These are phyloP conservation scores for Xestoiulus laeticollis DNA, from an alignment of 2,888 invertebrate genomes.

Conservation along the genomic window DNA sequence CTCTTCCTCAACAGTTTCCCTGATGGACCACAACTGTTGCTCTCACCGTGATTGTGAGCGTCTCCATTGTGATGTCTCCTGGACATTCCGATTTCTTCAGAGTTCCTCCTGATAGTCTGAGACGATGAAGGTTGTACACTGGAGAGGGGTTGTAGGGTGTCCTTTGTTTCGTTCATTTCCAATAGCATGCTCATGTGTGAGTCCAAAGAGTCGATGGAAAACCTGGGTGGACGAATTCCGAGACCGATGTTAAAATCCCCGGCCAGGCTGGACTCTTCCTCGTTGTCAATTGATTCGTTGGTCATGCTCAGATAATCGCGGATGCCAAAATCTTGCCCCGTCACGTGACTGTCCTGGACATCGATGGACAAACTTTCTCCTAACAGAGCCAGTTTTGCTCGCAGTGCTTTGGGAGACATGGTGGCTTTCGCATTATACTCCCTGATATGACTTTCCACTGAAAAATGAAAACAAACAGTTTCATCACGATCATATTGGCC, in stretches of 20 bases:
- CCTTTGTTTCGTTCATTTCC: slow-evolving; percentile 50
- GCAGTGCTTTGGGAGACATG: slow-evolving; percentile 11
- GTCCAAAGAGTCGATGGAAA: slow-evolving; percentile 54
- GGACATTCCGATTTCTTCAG: slow-evolving; percentile 44
- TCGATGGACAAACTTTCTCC: slow-evolving; percentile 51
- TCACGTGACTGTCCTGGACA: neutral
- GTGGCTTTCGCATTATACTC: neutral
- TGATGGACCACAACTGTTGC: slow-evolving; percentile 5
- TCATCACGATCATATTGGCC: neutral
- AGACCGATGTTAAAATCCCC: slow-evolving; percentile 53
- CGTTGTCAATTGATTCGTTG: slow-evolving; percentile 53
- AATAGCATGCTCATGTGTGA: slow-evolving; percentile 46
- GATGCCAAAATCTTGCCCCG: slow-evolving; percentile 53
- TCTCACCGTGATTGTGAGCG: slow-evolving; percentile 50
- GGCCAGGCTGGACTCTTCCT: slow-evolving; percentile 54
- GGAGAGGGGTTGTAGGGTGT: slow-evolving; percentile 27
- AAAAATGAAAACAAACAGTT: neutral
- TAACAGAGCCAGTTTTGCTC: slow-evolving; percentile 36
- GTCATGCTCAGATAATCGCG: slow-evolving; percentile 50
- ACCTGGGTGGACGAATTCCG: slow-evolving; percentile 52
- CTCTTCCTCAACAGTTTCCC: slow-evolving; percentile 46
- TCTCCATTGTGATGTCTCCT: slow-evolving; percentile 20
- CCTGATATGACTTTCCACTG: neutral
- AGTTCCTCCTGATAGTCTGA: neutral
- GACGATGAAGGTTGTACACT: neutral